phyloP scores from a whole-genome alignment of 2,888 invertebrate species.

The Choristoneura rosaceana region DNA sequence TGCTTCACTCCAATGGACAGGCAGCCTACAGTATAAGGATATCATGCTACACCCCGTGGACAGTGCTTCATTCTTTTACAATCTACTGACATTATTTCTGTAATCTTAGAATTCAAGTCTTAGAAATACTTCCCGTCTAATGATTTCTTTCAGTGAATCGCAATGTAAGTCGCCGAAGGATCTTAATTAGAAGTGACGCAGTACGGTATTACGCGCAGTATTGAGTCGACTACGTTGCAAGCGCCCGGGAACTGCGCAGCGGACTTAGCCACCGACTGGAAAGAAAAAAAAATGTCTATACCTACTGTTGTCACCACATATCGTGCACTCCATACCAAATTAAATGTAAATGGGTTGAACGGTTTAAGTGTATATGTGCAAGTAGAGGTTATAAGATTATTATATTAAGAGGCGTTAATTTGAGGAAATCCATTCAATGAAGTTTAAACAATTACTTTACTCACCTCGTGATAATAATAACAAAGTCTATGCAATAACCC shows the following conservation, averaged over 20 bases:
- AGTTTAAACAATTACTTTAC: no score
- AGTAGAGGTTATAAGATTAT: no score
- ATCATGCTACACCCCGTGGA: not conserved
- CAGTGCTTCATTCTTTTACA: not conserved
- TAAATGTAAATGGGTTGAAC: no score
- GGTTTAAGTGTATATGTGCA: no score
- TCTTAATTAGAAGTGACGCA: constrained; percentile 69
- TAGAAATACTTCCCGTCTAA: not conserved
- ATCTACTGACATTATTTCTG: not conserved
- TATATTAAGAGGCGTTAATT: no score
- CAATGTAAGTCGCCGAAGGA: not conserved
- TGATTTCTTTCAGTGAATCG: not conserved
- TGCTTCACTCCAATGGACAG: no score
- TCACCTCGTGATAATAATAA: no score
- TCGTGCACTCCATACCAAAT: no score
- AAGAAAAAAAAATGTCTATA: constrained; percentile 27
- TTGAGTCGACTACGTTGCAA: constrained; percentile 72
- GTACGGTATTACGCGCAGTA: constrained; percentile 76
- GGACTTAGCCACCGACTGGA: constrained; percentile 66
- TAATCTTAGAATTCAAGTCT: not conserved
- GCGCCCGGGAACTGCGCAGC: constrained; percentile 63
- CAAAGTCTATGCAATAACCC: no score
- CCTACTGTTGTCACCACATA: no score
- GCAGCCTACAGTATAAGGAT: no score
- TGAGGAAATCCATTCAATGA: no score